A percentile compares a stretch with the other conserved stretches of the same genome.
phyloP scores from a whole-genome alignment of 2,888 invertebrate species.

The Euzophera pinguis region DNA sequence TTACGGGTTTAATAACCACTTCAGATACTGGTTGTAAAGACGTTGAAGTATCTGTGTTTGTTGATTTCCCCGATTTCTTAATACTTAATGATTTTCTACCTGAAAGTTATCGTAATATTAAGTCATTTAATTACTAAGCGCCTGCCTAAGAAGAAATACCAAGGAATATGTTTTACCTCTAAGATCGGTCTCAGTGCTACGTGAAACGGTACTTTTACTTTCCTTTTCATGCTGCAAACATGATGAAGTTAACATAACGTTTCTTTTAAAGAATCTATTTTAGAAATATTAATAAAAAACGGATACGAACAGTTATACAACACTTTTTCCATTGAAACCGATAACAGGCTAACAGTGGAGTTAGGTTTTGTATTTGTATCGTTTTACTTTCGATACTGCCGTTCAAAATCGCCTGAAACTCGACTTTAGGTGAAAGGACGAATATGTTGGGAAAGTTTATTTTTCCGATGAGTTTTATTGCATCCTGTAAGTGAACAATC shows the following conservation, averaged over 20 bases:
- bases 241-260: neutral
- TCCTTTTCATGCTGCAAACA: neutral
- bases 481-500: constrained; percentile 68
- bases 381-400: constrained; percentile 58
- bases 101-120: neutral
- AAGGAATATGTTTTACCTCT: neutral
- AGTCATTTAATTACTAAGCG: neutral
- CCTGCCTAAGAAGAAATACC: neutral
- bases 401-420: constrained; percentile 81
- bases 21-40: neutral
- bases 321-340: constrained; percentile 61
- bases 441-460: constrained; percentile 85
- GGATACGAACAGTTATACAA: constrained; percentile 42
- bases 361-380: constrained; percentile 63
- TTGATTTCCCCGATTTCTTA: neutral
- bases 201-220: neutral
- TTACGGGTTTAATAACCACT: neutral
- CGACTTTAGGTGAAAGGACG: constrained; percentile 73
- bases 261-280: neutral
- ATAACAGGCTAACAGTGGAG: constrained; percentile 63
- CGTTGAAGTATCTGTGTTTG: neutral
- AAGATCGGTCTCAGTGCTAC: neutral
- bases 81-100: neutral
- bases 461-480: constrained; percentile 80
- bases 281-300: neutral